Base-by-base conservation (phyloP, 1,140 invertebrate genomes). In the Sinonovacula constricta region DNA sequence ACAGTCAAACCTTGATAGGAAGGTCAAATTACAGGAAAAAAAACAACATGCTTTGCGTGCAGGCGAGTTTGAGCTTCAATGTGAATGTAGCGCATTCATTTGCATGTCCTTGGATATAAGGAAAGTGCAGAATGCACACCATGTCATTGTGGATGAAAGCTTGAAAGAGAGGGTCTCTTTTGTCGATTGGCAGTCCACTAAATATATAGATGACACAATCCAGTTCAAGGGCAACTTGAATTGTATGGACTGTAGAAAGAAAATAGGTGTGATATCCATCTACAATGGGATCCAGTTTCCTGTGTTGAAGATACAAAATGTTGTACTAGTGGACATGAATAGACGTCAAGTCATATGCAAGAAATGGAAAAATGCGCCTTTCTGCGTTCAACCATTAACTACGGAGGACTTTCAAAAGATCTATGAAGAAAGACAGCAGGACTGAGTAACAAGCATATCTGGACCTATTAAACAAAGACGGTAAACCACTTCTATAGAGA, bases 171-270 rank as follows among this genome's bases (percentile, higher is more conserved):
- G n/a, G n/a, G n/a, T 36, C 62, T 10, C 28, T 24, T 36, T 51
- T 33, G 39, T 30, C 18, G 57, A 63, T 22, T 14, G n/a, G n/a
- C 57, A 66, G 5, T 59, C 60, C 30, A 49, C 69, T 7, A 34
- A 56, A 31, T 69, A 45, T 14, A n/a, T n/a, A n/a, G n/a, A n/a
- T n/a, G n/a, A n/a, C n/a, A n/a, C n/a, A n/a, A n/a, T n/a, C n/a
- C n/a, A n/a, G n/a, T n/a, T n/a, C 22, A 75, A 60, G 4, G 74
- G 74, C 5, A 86, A 86, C 31, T 30, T 86, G 0, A 74, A 60
- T 66, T 86, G 85, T 54, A 77, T 65, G 24, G 75, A 85, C n/a
- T 86, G 85, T 62, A 56, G 66, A 18, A 22, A 54, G 14, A 81
- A 84, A 33, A 79, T 83, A 65, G 85, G 85, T 51, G 74, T 81